Base-by-base conservation (phyloP, 1,140 invertebrate genomes). In the Listronotus oregonensis region DNA sequence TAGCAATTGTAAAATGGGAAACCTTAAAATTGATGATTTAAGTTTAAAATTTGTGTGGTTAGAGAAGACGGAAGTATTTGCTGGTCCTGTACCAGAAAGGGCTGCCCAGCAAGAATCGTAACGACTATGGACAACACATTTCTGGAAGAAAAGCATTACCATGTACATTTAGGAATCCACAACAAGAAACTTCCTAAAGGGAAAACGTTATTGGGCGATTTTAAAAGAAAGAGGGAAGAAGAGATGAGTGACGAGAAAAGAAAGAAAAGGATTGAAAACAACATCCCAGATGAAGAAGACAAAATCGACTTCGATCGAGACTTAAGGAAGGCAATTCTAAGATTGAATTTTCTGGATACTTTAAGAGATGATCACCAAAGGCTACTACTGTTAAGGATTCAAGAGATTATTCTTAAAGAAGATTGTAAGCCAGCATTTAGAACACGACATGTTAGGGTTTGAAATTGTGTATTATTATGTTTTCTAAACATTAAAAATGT, bases 41-140 rank as follows among this genome's bases (percentile, higher is more conserved):
- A 0, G 1, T 52, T 52, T 12, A 52, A 52, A 52, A 39, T 52
- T 10, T 37, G 50, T 34, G 31, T 18, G 9, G 12, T 52, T 11
- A 32, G 50, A 52, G 21, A n/a, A n/a, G 37, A 52, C 21, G 50
- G 50, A 52, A 27, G 37, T 12, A 18, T 52, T 34, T 52, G 50
- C 14, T 52, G 50, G 50, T n/a, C 50, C 5, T 52, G 50, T 37
- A 18, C 31, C 6, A 32, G 31, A 34, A 9, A 7, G 32, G 8
- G 31, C 4, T 52, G 50, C 15, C 50, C 50, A 18, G 50, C 50
- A 1, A 52, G 50, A 52, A 14, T 52, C 6, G 50, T 37, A 52
- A 52, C 34, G 3, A 39, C 31, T 3, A 37, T 6, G 9, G 34
- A 34, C 31, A 14, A 52, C 10, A 14, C 5, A 6, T 32, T 37